Conservation (phyloP, 2,113 vertebrate genomes). For the Coryphaenoides rupestris region DNA sequence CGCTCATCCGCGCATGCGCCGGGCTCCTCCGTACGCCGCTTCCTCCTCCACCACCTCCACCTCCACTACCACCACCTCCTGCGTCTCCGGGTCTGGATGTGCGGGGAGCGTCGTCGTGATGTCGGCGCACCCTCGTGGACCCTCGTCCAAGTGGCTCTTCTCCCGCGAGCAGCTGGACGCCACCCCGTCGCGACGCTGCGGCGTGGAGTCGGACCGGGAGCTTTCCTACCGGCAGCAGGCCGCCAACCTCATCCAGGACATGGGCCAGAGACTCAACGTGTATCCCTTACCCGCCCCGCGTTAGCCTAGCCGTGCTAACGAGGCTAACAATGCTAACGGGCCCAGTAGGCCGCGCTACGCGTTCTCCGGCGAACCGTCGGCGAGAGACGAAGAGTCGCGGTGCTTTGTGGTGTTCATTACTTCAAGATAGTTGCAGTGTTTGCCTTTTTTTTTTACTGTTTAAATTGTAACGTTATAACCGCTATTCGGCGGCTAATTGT, state of each 20-base stretch:
- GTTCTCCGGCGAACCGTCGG: neutral
- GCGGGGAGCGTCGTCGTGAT: slow-evolving; percentile 72
- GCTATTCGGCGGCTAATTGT: no score
- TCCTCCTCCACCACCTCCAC: slow-evolving; percentile 47
- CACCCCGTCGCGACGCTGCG: slow-evolving; percentile 89
- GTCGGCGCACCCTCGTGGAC: slow-evolving; percentile 82
- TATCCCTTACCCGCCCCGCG: slow-evolving; percentile 77
- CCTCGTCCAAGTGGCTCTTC: slow-evolving; percentile 92
- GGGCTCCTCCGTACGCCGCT: slow-evolving; percentile 11
- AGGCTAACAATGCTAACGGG: slow-evolving; percentile 5
- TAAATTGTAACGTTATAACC: no score
- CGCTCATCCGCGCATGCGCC: neutral
- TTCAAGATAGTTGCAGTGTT: no score
- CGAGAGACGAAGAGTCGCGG: neutral
- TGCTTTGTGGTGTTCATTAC: neutral
- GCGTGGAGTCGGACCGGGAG: slow-evolving; percentile 92
- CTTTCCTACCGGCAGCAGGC: slow-evolving; percentile 95
- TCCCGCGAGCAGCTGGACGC: slow-evolving; percentile 92
- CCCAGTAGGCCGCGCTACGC: neutral
- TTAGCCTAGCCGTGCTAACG: slow-evolving; percentile 10
- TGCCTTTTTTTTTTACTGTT: no score
- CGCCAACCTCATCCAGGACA: slow-evolving; percentile 95
- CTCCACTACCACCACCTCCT: slow-evolving; percentile 36
- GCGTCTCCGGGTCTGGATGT: slow-evolving; percentile 35
- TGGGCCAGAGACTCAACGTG: slow-evolving; percentile 97